Percentiles rank a stretch among this genome's conserved stretches.
These are phyloP conservation scores for Catocala fraxini DNA, from an alignment of 2,888 invertebrate species.

Conservation along the genomic window DNA sequence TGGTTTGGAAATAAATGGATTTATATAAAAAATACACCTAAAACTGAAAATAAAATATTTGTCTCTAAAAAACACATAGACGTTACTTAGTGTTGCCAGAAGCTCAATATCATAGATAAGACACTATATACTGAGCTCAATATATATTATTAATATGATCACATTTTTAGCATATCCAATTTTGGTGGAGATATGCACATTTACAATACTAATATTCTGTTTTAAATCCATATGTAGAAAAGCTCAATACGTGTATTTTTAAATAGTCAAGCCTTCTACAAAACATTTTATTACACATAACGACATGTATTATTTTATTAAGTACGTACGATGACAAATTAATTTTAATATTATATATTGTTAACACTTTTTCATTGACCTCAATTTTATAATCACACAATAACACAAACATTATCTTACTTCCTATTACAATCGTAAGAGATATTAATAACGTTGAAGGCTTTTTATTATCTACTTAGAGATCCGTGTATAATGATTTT, in stretches of 20 bases:
- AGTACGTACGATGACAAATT: constrained; percentile 5
- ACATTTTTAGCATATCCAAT: no score
- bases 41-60: no score
- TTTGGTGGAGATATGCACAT: no score
- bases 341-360: constrained; percentile 22
- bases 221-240: no score
- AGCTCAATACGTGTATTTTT: background rate
- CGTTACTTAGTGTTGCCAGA: no score
- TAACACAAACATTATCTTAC: constrained; percentile 56
- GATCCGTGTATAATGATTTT: constrained; percentile 8
- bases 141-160: no score
- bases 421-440: constrained; percentile 56
- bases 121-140: no score
- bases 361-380: constrained; percentile 62
- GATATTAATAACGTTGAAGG: constrained; percentile 52
- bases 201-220: no score
- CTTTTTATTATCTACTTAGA: constrained; percentile 43
- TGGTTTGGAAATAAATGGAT: no score
- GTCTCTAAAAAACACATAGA: no score
- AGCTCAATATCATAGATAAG: no score
- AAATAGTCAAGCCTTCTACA: background rate
- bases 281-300: background rate
- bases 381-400: constrained; percentile 55
- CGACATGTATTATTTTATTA: background rate
- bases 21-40: no score